A percentile compares a stretch with the other conserved stretches of the same genome.
Conservation (phyloP, 2,888 invertebrate species). For the Hirtodrosophila histrioides region DNA sequence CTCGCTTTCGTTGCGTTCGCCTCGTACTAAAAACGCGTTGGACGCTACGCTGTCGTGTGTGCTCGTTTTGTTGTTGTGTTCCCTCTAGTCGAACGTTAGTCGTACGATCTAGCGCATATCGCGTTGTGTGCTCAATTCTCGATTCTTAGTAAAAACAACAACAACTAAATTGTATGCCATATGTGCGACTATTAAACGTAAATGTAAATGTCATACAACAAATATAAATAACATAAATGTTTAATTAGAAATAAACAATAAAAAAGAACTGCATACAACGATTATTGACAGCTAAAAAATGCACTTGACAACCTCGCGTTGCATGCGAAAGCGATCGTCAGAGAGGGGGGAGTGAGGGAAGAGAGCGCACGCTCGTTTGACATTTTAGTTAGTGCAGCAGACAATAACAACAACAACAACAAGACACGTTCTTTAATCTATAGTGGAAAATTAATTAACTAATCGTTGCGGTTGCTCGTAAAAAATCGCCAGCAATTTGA, state of each 20-base stretch:
- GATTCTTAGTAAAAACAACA: constrained; percentile 28
- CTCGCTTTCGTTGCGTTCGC: constrained; percentile 47
- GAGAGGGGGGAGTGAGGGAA: constrained; percentile 9
- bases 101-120: constrained; percentile 63
- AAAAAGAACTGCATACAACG: constrained; percentile 23
- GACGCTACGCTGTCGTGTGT: constrained; percentile 21
- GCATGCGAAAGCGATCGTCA: constrained; percentile 24
- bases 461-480: constrained; percentile 35
- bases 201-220: constrained; percentile 33
- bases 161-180: constrained; percentile 45
- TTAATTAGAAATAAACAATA: constrained; percentile 2
- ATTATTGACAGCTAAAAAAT: constrained; percentile 51
- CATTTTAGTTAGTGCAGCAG: constrained; percentile 50
- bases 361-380: constrained; percentile 37
- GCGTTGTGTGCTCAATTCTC: constrained; percentile 58
- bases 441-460: constrained; percentile 59
- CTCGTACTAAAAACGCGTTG: constrained; percentile 10
- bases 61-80: constrained; percentile 31
- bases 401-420: constrained; percentile 25
- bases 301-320: constrained; percentile 54
- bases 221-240: constrained; percentile 18
- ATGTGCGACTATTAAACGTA: constrained; percentile 61
- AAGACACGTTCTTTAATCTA: constrained; percentile 47
- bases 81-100: constrained; percentile 45
- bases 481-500: constrained; percentile 45